Evolutionary conservation across 2,888 invertebrate genomes (phyloP).

Genomic region (Aricia artaxerxes): DNA sequence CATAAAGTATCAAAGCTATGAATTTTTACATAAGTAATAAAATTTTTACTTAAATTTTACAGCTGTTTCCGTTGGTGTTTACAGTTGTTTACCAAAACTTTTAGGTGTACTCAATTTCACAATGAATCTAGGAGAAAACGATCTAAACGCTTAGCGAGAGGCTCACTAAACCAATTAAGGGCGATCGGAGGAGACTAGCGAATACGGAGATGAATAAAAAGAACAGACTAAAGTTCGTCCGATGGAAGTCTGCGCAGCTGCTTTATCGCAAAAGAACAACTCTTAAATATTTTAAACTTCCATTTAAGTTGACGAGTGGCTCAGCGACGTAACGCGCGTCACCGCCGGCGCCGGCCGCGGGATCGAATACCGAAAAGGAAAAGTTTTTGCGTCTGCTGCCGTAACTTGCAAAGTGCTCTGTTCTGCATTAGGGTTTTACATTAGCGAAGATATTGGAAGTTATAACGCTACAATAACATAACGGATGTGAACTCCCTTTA

Average conservation of each 20-base stretch:
- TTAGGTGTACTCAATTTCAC: not conserved
- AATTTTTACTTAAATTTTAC: not conserved
- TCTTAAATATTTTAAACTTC: conserved; percentile 26
- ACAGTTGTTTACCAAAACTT: conserved; percentile 1
- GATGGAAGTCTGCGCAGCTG: conserved; percentile 49
- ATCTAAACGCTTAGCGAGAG: conserved; percentile 28
- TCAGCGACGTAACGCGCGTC: not conserved
- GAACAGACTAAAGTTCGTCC: conserved; percentile 51
- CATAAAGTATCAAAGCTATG: not conserved
- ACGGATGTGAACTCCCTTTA: not conserved
- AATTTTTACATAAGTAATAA: not conserved
- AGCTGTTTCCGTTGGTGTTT: not conserved
- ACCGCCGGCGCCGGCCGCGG: conserved; percentile 2
- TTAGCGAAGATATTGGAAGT: not conserved
- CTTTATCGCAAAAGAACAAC: conserved; percentile 40
- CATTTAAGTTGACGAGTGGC: conserved; percentile 23
- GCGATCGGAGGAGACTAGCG: conserved; percentile 52
- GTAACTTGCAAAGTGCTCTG: not conserved
- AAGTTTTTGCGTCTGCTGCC: conserved; percentile 2
- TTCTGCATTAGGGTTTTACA: not conserved
- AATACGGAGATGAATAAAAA: conserved; percentile 52
- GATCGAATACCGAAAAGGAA: conserved; percentile 8
- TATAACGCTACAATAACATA: not conserved
- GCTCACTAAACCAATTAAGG: conserved; percentile 55
- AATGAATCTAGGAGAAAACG: not conserved